These are phyloP conservation scores for Novumbra hubbsi DNA, from an alignment of 2,797 vertebrate species.

Conservation along the genomic window DNA sequence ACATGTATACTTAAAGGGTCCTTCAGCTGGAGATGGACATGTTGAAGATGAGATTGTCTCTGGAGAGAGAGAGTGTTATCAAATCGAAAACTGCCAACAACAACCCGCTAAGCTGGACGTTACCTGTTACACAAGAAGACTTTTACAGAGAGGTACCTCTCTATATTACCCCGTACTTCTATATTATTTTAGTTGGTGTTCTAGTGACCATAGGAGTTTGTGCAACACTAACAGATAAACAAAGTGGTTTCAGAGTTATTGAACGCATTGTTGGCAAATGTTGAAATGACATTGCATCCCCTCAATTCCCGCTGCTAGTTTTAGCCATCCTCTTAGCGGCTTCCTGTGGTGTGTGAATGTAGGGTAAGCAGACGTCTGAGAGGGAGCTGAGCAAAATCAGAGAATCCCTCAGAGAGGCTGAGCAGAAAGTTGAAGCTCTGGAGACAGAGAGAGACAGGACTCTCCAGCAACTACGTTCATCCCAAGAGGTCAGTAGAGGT, in stretches of 20 bases:
- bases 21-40: conserved; percentile 71
- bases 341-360: conserved; percentile 7
- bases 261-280: too few relatives aligned
- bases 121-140: conserved; percentile 47
- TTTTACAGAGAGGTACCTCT: conserved; percentile 45
- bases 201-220: not conserved
- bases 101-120: conserved; percentile 24
- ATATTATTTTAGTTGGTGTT: not conserved
- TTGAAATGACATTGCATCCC: too few relatives aligned
- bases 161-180: not conserved
- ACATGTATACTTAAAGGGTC: conserved; percentile 54
- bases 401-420: conserved; percentile 61
- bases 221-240: not conserved
- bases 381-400: conserved; percentile 57
- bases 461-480: conserved; percentile 54
- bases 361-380: conserved; percentile 52
- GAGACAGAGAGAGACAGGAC: conserved; percentile 60
- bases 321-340: too few relatives aligned
- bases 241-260: too few relatives aligned
- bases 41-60: conserved; percentile 59
- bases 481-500: conserved; percentile 54
- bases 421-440: conserved; percentile 51
- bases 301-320: too few relatives aligned
- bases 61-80: conserved; percentile 47
- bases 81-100: not conserved